Evolutionary conservation across 2,797 vertebrate species (phyloP), one percentile per base, ranked within the genome.

Genomic region (Centropyge bicolor): DNA sequence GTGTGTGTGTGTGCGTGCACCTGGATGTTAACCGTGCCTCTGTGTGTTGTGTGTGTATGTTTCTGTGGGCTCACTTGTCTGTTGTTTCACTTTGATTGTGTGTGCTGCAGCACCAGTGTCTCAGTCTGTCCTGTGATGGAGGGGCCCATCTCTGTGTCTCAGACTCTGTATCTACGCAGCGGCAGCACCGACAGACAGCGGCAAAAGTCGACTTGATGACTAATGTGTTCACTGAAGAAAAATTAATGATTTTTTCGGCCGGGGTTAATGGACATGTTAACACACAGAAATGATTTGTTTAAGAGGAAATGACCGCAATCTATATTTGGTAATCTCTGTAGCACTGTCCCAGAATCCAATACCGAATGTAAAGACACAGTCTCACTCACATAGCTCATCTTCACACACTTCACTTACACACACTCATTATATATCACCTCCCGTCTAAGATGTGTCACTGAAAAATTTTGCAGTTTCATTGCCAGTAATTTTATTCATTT

Each of bases 181-280:
- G 89, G 88, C 88, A 88, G 71, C 20, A 9, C 75, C 72, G 55
- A 92, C 92, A 96, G 95, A 95, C 94, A 95, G 92, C 94, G 94
- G 96, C 95, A 91, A 96, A 95, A 96, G 94, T 95, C 91, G 83
- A 93, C 96, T 92, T 95, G 95, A 97, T 97, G 96, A 97, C 94
- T 96, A 97, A 98, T 97, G 95, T 96, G 95, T 96, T 96, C 95
- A 95, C 94, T 95, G 95, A 95, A 95, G 91, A 96, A 97, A 97
- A 97, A 97, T 96, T 96, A 95, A 97, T 97, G 95, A 97, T 97
- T 97, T 97, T 95, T 96, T 93, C 92, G 94, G 94, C 95, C 93
- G 91, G 92, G 96, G 97, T 97, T 98, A 98, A 98, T 97, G 97
- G 97, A 97, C 93, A 95, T 96, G 96, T 97, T 97, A 97, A 95